These are phyloP conservation scores for Lepidocyrtoides sp. DNA, from an alignment of 2,888 invertebrate species.

Conservation along the genomic window DNA sequence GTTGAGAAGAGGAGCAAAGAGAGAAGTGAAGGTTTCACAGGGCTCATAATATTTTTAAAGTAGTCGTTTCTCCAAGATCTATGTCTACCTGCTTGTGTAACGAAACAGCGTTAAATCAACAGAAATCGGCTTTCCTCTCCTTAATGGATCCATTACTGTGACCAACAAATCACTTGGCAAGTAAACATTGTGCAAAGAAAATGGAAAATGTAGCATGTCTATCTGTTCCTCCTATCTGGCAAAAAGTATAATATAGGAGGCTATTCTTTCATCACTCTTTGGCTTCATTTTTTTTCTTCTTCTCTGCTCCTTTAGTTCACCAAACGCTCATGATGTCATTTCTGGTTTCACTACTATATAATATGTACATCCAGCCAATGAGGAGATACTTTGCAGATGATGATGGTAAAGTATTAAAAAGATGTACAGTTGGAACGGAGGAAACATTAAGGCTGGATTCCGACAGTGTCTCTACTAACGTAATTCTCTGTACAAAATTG, in stretches of 20 bases:
- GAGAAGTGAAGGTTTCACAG: constrained; percentile 24
- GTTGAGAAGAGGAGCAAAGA: constrained; percentile 38
- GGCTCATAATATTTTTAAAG: constrained; percentile 74
- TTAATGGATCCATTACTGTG: constrained; percentile 80
- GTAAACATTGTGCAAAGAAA: constrained; percentile 59
- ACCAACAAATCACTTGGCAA: constrained; percentile 80
- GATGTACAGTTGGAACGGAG: constrained; percentile 39
- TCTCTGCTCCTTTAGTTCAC: constrained; percentile 1
- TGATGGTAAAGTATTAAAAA: constrained; percentile 17
- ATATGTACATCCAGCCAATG: too few species aligned
- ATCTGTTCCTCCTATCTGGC: constrained; percentile 23
- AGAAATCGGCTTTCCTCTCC: constrained; percentile 79
- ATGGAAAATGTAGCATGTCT: constrained; percentile 13
- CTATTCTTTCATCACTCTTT: constrained; percentile 36
- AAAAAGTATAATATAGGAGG: neutral
- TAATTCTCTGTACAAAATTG: constrained; percentile 62
- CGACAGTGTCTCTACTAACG: constrained; percentile 49
- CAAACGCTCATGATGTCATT: constrained; percentile 29
- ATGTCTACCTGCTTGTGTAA: constrained; percentile 74
- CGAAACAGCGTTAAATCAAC: constrained; percentile 80
- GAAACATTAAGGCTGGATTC: constrained; percentile 56
- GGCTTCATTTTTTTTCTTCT: constrained; percentile 36
- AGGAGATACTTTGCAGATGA: neutral
- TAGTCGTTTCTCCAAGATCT: constrained; percentile 72
- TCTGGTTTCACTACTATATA: neutral